These are phyloP conservation scores for Cheilinus undulatus DNA, from an alignment of 2,113 vertebrate genomes.

Conservation along the genomic window DNA sequence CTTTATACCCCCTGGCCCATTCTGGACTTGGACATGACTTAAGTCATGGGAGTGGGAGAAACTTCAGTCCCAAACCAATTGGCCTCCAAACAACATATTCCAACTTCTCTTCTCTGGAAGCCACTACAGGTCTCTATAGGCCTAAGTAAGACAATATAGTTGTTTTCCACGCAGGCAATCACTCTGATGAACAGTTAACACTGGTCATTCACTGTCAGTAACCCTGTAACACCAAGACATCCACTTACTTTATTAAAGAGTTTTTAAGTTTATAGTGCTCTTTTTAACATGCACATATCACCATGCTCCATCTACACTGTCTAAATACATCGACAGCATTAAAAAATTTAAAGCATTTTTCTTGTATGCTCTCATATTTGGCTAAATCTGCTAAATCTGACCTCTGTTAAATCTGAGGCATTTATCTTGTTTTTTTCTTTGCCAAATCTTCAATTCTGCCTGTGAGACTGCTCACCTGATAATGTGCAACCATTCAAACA, in stretches of 20 bases:
- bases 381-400: no score
- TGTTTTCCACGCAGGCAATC: neutral
- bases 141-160: neutral
- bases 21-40: neutral
- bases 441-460: constrained; percentile 23
- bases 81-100: neutral
- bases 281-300: neutral
- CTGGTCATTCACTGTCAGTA: neutral
- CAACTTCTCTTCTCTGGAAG: neutral
- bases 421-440: constrained; percentile 7
- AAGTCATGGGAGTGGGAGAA: neutral
- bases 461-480: constrained; percentile 10
- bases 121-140: neutral
- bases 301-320: neutral
- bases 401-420: neutral
- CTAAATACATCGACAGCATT: neutral
- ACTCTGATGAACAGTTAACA: neutral
- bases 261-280: neutral
- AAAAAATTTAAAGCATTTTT: no score
- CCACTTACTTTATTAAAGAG: neutral
- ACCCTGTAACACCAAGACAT: constrained; percentile 1
- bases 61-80: neutral
- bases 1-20: neutral
- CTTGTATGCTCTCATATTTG: neutral
- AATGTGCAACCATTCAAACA: constrained; percentile 42